Evolutionary conservation across 2,888 invertebrate genomes (phyloP), one percentile per base, ranked within the genome.

Genomic region (Rhagophthalmus giganteus): DNA sequence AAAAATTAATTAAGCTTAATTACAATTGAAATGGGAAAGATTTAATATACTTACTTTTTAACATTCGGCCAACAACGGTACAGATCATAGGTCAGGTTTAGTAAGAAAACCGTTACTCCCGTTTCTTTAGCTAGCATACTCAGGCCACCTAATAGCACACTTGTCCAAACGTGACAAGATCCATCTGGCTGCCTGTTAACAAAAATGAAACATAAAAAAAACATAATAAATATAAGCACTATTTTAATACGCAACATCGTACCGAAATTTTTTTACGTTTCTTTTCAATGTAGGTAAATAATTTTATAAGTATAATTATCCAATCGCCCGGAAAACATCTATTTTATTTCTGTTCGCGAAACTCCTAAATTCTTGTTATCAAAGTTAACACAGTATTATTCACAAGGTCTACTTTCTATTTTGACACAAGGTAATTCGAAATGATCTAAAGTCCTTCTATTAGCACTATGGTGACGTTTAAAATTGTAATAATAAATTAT

Each of bases 121-220:
- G 90, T 90, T 73, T 93, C 92, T 72, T 93, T 93, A 34, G 90
- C 88, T 62, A 93, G 77, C 89, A 92, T 88, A 65, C 89, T 87
- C 37, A 88, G 78, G 0, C 86, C 85, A 0, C 89, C 88, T 47
- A 87, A 76, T 10, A 81, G 68, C n/a, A 86, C 80, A 64, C 88
- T 87, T 45, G 79, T 78, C 82, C 85, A 84, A n/a, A 87, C 79
- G 57, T 78, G 76, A 53, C 66, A 69, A 32, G 65, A 66, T 38
- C 72, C 73, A 47, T 71, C 68, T 2, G 65, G 55, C 41, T 75
- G 75, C 28, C 79, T 79, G 74, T 8, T 69, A 67, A 46, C 56
- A 54, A 59, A 53, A 60, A 47, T 41, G 2, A 20, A 20, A 7
- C 7, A 5, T 20, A 5, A 20, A 20, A 20, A 20, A 20, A 5